Base-by-base conservation (phyloP, 37 sponge, comb jelly and placozoan genomes). In the Tethya wilhelma region DNA sequence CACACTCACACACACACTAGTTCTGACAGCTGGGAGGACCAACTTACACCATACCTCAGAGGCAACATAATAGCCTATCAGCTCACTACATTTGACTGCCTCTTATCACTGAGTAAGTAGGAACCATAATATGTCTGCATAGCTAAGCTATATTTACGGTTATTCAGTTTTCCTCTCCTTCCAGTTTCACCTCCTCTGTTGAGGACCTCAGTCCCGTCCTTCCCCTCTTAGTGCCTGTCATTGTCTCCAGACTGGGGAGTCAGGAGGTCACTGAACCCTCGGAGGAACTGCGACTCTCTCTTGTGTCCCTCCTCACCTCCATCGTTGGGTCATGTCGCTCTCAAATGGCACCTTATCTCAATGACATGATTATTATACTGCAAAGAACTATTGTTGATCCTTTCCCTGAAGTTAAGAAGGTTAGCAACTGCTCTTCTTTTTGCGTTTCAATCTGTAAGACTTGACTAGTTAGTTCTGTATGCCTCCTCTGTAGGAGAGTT, bases 331-430 rank as follows among this genome's bases (percentile, higher is more conserved):
- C 26, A 37, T 79, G 58, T 60, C 42, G 38, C 28, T 28, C 57
- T 7, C 60, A 67, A 0, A 87, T 94, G 36, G 56, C 90, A 34
- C 90, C 94, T 9, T 96, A 88, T 34, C 77, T 93, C 41, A 74
- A 60, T 67, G 97, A 96, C 67, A 42, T 91, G 31, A 44, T 91
- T 17, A 42, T 55, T 30, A 90, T 95, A 30, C 79, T 94, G 17
- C 80, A 78, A 70, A 68, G 85, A 32, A 88, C 93, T 6, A 44
- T 96, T 0, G 69, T 71, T 20, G 99, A 98, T 53, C 96, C 99
- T 65, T 98, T 79, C 71, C 93, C 94, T 44, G 97, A 98, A 73
- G 86, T 94, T 4, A 98, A 98, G 78, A 98, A 98, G 90, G 95
- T 98, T 8, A 75, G 9, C 17, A 49, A 49, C 9, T 19, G 9